Base-by-base conservation (phyloP, 2,797 vertebrate species). In the Pelodytes ibericus region DNA sequence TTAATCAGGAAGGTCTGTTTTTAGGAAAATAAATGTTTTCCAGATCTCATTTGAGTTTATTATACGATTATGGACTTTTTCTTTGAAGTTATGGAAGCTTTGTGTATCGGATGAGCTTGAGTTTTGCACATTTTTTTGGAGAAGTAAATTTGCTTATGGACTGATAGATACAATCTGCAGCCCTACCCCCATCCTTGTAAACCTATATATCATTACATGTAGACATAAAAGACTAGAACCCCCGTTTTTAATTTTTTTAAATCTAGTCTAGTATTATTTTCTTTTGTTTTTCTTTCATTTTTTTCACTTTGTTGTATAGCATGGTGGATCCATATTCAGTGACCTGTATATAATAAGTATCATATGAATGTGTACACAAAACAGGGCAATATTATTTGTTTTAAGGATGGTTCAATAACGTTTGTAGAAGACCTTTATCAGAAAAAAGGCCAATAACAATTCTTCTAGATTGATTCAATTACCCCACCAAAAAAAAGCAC, bases 21-120 rank as follows among this genome's bases (percentile, higher is more conserved):
- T 59, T 41, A 73, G 68, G 71, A 68, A 79, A 73, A 69, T 69
- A 69, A 69, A 79, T 79, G 76, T 79, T 79, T 79, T 79, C 76
- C 76, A 79, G 70, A 79, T 69, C 61, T 62, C 71, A 60, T 51
- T 72, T 71, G 29, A 72, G 53, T 79, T 65, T 62, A 66, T 79
- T 73, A 73, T 68, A 61, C 56, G 44, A 73, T 79, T 73, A 72
- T 71, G 5, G 27, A 22, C 27, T 39, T 29, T 56, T 31, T 20
- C 71, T 79, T 79, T 79, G 71, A 73, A 61, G 70, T 79, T 61
- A 26, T 41, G 31, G 62, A 68, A 73, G 56, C 66, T 66, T 73
- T 68, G 30, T 49, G 47, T 73, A 62, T 79, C 71, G 57, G 56
- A 68, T 79, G 63, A 51, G 18, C 65, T 71, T 67, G 60, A 26